phyloP scores from a whole-genome alignment of 1,140 invertebrate species.

The Myzus persicae region DNA sequence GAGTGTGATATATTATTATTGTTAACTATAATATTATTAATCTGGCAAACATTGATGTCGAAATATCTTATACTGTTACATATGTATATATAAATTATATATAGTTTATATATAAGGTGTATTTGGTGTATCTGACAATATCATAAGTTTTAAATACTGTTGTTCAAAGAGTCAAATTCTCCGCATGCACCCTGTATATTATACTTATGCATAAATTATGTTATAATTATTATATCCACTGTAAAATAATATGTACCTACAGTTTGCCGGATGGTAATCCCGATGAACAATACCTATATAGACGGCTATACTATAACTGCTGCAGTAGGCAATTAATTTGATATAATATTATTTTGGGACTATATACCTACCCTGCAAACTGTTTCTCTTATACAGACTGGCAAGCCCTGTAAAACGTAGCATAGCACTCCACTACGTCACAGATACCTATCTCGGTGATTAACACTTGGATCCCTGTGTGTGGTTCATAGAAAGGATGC shows the following conservation, averaged over 20 bases:
- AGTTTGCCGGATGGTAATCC: not conserved
- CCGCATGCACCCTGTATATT: not conserved
- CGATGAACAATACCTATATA: not conserved
- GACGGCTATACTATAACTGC: not conserved
- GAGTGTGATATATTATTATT: not conserved
- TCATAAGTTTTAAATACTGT: not conserved
- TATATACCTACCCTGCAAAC: not conserved
- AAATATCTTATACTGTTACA: not conserved
- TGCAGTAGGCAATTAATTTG: not conserved
- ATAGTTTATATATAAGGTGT: not conserved
- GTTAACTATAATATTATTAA: not conserved
- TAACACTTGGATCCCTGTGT: not conserved
- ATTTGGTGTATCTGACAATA: not conserved
- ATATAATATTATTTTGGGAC: not conserved
- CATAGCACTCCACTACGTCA: not conserved
- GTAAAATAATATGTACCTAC: not conserved
- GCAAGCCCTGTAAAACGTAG: not conserved
- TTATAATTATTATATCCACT: not conserved
- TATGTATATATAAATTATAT: too few species aligned
- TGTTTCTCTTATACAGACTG: not conserved
- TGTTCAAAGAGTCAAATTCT: not conserved
- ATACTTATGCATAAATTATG: not conserved
- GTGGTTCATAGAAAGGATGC: not conserved
- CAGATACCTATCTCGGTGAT: not conserved
- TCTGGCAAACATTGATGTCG: not conserved